phyloP scores from a whole-genome alignment of 2,113 vertebrate species.

The Datnioides undecimradiatus region DNA sequence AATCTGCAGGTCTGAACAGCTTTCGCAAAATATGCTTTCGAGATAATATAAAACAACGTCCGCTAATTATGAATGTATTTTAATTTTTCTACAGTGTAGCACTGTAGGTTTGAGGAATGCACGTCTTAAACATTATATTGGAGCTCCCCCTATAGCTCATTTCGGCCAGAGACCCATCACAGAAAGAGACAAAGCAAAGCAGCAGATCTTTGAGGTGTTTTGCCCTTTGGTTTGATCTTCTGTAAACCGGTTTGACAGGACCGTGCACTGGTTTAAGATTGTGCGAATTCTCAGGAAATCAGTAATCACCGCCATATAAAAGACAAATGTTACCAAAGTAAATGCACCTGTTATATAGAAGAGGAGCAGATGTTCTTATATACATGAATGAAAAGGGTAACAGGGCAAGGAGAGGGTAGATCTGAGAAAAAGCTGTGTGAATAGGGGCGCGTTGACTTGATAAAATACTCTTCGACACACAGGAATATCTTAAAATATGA shows the following conservation, averaged over 20 bases:
- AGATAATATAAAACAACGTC: no score
- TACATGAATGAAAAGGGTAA: neutral
- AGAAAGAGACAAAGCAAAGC: neutral
- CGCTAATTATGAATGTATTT: neutral
- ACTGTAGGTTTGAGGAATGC: neutral
- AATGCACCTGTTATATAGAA: neutral
- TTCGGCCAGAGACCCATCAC: neutral
- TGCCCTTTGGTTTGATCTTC: neutral
- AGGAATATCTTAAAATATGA: neutral
- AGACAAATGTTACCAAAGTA: neutral
- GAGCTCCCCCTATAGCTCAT: constrained; percentile 66
- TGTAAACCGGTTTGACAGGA: neutral
- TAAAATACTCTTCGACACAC: neutral
- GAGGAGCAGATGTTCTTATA: constrained; percentile 14
- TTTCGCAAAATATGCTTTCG: neutral
- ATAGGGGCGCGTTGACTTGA: neutral
- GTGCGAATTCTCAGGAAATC: neutral
- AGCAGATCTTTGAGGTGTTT: neutral
- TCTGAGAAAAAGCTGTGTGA: neutral
- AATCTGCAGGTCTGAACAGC: neutral
- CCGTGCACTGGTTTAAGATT: neutral
- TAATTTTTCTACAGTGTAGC: neutral
- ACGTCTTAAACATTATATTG: constrained; percentile 36
- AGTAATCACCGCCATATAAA: neutral
- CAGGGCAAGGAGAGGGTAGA: neutral